Percentiles rank a stretch among this genome's conserved stretches.
phyloP scores from a whole-genome alignment of 1,140 invertebrate genomes.

The Cydia splendana region DNA sequence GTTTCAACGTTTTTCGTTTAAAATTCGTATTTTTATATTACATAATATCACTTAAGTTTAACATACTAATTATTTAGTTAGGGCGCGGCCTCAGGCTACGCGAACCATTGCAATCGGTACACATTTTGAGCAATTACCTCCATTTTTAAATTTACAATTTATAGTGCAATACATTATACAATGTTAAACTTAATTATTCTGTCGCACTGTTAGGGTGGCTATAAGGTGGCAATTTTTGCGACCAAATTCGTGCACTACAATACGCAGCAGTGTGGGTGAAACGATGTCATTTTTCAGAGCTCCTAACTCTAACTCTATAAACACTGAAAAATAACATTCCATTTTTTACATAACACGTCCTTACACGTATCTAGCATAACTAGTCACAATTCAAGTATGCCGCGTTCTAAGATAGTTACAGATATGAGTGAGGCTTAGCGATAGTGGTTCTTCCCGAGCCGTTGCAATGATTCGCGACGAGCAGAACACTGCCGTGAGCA shows the following conservation, averaged over 20 bases:
- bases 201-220: constrained; percentile 18
- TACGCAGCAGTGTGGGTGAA: not conserved
- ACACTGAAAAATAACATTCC: constrained; percentile 13
- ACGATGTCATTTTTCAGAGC: constrained; percentile 9
- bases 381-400: constrained; percentile 23
- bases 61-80: constrained; percentile 65
- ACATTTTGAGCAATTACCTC: constrained; percentile 38
- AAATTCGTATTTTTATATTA: constrained; percentile 78
- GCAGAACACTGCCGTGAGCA: constrained; percentile 71
- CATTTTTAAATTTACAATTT: constrained; percentile 24
- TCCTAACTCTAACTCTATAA: constrained; percentile 5
- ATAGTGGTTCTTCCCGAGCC: constrained; percentile 16
- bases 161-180: not conserved
- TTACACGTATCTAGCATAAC: constrained; percentile 21
- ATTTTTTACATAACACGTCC: not conserved
- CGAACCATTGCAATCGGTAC: constrained; percentile 54
- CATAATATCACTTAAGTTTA: constrained; percentile 75
- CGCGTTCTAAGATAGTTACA: not conserved
- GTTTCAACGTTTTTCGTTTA: constrained; percentile 72
- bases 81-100: constrained; percentile 49
- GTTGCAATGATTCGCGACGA: constrained; percentile 47
- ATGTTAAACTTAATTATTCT: constrained; percentile 7
- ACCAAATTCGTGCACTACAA: constrained; percentile 6
- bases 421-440: constrained; percentile 15
- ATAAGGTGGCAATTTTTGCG: not conserved